phyloP scores from a whole-genome alignment of 1,140 invertebrate genomes.

The Drosophila athabasca region DNA sequence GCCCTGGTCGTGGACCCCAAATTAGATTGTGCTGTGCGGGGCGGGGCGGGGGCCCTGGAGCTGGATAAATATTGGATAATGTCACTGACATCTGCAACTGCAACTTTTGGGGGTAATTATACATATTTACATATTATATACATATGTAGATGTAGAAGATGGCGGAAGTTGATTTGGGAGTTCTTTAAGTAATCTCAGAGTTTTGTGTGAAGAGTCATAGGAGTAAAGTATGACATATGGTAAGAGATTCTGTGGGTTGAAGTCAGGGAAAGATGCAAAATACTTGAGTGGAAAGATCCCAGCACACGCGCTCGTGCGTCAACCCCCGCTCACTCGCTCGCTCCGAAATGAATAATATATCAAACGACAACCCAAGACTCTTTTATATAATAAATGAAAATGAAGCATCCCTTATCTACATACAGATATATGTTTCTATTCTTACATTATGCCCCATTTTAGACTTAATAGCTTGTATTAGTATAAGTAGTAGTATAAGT shows the following conservation, averaged over 20 bases:
- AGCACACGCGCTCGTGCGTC: too few species aligned
- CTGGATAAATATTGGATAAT: constrained; percentile 63
- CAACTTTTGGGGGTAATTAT: constrained; percentile 7
- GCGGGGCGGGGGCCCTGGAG: constrained; percentile 14
- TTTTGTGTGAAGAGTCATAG: too few species aligned
- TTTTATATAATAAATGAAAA: too few species aligned
- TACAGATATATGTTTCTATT: neutral
- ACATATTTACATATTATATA: too few species aligned
- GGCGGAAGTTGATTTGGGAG: neutral
- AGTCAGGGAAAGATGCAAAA: neutral
- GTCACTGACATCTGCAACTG: neutral
- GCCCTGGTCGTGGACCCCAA: constrained; percentile 56
- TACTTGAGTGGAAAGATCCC: too few species aligned
- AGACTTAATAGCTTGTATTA: neutral
- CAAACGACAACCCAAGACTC: too few species aligned
- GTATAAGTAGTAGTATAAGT: neutral
- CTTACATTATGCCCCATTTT: too few species aligned
- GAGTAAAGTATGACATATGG: neutral
- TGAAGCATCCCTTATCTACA: too few species aligned
- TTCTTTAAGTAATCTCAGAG: too few species aligned
- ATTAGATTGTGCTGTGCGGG: constrained; percentile 58
- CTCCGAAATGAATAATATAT: too few species aligned
- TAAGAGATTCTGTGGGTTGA: neutral
- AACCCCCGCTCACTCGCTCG: too few species aligned
- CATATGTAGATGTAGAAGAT: neutral